Base-by-base conservation (phyloP, 2,113 vertebrate genomes). In the Zosterops pallidus region DNA sequence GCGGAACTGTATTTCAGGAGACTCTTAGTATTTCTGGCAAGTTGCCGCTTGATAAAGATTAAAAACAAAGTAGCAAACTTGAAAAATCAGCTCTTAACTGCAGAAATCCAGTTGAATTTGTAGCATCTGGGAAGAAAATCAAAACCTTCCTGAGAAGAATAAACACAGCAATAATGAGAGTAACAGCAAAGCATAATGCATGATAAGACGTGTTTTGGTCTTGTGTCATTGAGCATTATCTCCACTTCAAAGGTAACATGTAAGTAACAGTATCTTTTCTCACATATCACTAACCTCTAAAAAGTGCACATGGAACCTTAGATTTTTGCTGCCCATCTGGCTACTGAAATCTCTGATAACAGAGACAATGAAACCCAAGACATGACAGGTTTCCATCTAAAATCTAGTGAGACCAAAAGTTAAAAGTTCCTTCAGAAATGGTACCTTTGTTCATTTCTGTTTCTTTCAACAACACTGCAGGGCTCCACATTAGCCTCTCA, bases 61-160 rank as follows among this genome's bases (percentile, higher is more conserved):
- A 77, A 94, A 92, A 95, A 16, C 8, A 70, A 72, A 92, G 56
- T 20, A 81, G 31, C 1, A 69, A 80, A 67, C 20, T 33, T 75
- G 52, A 80, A 84, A 93, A 89, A 59, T 74, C 23, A 64, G 8
- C 33, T 28, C 44, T 82, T 80, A 47, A 90, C n/a, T 78, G 42
- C 41, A 79, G 29, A 15, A 92, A 86, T 80, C 21, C 55, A 33
- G 67, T 71, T 86, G 59, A 78, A 84, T 91, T 86, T 63, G 46
- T 28, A 94, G 35, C 83, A 96, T 92, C 77, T 97, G 78, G 79
- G 86, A 95, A 90, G 81, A 89, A 96, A 95, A 95, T 72, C 60
- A 94, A 95, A 91, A 64, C 14, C 35, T 96, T 90, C 60, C 37
- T 68, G 71, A 77, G 75, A 91, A 95, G 94, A 95, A 95, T 95